Percentiles rank a stretch among this genome's conserved stretches.
Conservation (phyloP, 2,888 invertebrate species). For the Apamea epomidion region DNA sequence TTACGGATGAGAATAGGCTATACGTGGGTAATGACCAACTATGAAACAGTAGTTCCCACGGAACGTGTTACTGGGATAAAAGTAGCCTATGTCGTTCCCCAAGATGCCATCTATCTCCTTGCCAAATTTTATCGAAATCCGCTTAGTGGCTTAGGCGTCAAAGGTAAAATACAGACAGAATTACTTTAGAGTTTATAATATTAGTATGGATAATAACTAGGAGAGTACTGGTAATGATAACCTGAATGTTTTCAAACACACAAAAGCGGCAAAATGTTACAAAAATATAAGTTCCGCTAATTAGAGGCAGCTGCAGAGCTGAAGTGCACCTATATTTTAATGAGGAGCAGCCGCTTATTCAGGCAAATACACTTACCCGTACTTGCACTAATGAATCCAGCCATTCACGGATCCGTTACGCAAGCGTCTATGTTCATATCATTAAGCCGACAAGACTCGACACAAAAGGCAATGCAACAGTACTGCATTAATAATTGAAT, state of each 20-base stretch:
- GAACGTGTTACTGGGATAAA: neutral
- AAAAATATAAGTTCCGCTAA: conserved; percentile 20
- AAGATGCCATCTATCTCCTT: neutral
- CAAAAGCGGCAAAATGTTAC: neutral
- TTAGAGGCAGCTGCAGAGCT: conserved; percentile 32
- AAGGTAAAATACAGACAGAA: no score
- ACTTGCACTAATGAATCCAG: conserved; percentile 48
- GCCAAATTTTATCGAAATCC: neutral
- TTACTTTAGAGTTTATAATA: neutral
- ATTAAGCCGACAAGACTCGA: conserved; percentile 39
- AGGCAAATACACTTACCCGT: conserved; percentile 6
- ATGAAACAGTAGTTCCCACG: neutral
- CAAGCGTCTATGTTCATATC: conserved; percentile 46
- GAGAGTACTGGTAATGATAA: neutral
- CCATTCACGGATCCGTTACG: conserved; percentile 38
- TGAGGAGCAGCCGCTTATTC: conserved; percentile 30
- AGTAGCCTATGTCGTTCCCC: neutral
- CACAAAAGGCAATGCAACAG: conserved; percentile 57
- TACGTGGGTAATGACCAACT: neutral
- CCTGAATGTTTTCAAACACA: neutral
- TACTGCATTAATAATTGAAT: conserved; percentile 56
- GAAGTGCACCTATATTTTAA: conserved; percentile 42
- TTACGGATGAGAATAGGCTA: neutral
- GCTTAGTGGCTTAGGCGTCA: neutral
- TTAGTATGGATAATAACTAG: neutral